A percentile compares a stretch with the other conserved stretches of the same genome.
Evolutionary conservation across 2,797 vertebrate species (phyloP).

Genomic region (Diglossa cyanea): DNA sequence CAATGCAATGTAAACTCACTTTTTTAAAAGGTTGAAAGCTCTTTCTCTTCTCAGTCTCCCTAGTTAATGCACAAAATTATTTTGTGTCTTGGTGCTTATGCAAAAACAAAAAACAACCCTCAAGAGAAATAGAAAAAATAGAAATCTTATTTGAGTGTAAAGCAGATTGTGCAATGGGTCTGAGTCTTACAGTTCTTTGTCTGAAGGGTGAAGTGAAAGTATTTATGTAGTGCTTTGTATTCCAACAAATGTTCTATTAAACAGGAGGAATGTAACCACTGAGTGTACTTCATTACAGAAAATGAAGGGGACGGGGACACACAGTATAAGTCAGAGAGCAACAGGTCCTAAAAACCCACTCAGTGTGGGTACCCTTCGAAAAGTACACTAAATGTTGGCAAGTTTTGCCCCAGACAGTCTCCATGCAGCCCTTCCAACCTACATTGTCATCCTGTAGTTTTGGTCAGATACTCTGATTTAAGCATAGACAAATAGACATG

Average conservation of each 20-base stretch:
- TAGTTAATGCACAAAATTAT: neutral
- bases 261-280: neutral
- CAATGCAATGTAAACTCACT: neutral
- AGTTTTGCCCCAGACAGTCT: neutral
- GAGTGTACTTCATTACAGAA: neutral
- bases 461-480: neutral
- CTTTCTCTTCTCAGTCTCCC: neutral
- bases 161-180: neutral
- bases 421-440: neutral
- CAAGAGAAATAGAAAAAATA: neutral
- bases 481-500: neutral
- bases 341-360: neutral
- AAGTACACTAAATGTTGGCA: neutral
- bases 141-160: neutral
- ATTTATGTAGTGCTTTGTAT: neutral
- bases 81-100: neutral
- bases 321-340: neutral
- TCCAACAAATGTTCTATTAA: neutral
- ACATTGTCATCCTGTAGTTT: neutral
- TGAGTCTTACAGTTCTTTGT: neutral
- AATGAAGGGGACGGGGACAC: neutral
- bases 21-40: neutral
- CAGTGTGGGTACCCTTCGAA: neutral
- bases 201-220: neutral
- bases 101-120: neutral